Conservation (phyloP, 2,113 vertebrate genomes). For the Ia io region DNA sequence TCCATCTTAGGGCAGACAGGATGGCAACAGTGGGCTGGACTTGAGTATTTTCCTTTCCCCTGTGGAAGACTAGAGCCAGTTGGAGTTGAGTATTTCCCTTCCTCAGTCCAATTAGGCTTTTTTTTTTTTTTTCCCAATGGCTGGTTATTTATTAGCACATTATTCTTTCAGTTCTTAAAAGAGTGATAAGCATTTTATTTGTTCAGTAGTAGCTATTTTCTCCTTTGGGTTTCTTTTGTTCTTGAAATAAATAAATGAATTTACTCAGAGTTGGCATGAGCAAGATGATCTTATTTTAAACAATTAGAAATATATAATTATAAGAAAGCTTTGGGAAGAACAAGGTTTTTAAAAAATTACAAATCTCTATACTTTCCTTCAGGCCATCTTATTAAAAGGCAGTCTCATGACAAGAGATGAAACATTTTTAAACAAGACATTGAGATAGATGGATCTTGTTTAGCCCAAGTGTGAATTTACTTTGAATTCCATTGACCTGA, state of each 20-base stretch:
- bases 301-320: not conserved
- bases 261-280: not conserved
- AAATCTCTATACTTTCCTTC: not conserved
- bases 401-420: not conserved
- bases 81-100: not conserved
- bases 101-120: not conserved
- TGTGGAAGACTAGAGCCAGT: not conserved
- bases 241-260: not conserved
- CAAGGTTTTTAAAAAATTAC: not conserved
- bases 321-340: slow-evolving; percentile 24
- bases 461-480: slow-evolving; percentile 26
- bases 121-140: no score
- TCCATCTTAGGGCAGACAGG: not conserved
- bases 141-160: not conserved
- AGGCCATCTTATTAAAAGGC: not conserved
- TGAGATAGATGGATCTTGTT: slow-evolving; percentile 23
- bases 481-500: slow-evolving; percentile 56
- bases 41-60: not conserved
- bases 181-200: not conserved
- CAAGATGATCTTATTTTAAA: not conserved
- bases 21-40: not conserved
- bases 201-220: not conserved
- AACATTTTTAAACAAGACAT: slow-evolving; percentile 41
- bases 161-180: not conserved
- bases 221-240: not conserved